Percentiles rank a stretch among this genome's conserved stretches.
Conservation (phyloP, 2,888 invertebrate genomes). For the Dasysyrphus albostriatus region DNA sequence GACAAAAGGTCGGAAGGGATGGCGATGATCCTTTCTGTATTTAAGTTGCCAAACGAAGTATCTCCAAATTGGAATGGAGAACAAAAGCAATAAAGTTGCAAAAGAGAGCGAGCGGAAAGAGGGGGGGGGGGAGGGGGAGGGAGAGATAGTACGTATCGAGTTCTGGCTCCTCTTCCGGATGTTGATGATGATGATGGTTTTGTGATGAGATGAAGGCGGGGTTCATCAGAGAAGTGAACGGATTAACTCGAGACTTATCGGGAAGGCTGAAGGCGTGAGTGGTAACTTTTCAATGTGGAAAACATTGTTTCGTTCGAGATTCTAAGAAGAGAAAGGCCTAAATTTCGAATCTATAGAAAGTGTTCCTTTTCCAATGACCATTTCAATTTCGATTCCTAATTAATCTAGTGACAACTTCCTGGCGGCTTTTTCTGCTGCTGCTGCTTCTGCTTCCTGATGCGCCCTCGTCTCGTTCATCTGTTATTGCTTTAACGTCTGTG, state of each 20-base stretch:
- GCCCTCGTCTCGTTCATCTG: not conserved
- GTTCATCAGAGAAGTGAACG: not conserved
- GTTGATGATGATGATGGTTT: conserved; percentile 26
- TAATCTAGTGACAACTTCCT: conserved; percentile 69
- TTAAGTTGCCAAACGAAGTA: conserved; percentile 72
- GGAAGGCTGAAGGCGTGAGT: not conserved
- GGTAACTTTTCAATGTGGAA: conserved; percentile 49
- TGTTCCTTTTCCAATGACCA: conserved; percentile 47
- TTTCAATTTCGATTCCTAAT: conserved; percentile 73
- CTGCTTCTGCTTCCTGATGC: conserved; percentile 12
- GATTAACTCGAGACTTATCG: conserved; percentile 52
- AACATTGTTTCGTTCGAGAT: not conserved
- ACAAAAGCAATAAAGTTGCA: conserved; percentile 71
- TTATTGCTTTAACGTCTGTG: not conserved
- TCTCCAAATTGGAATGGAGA: conserved; percentile 66
- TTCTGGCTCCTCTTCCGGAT: conserved; percentile 10
- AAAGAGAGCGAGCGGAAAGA: not conserved
- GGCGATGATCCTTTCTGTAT: conserved; percentile 65
- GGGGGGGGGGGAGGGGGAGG: not conserved
- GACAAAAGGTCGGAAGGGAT: conserved; percentile 66
- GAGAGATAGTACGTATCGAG: not conserved
- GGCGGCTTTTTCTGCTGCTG: conserved; percentile 19
- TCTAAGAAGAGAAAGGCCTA: not conserved
- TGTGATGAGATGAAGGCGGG: not conserved
- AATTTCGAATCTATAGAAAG: not conserved